Base-by-base conservation (phyloP, 1,140 invertebrate genomes). In the Macrobrachium nipponense region DNA sequence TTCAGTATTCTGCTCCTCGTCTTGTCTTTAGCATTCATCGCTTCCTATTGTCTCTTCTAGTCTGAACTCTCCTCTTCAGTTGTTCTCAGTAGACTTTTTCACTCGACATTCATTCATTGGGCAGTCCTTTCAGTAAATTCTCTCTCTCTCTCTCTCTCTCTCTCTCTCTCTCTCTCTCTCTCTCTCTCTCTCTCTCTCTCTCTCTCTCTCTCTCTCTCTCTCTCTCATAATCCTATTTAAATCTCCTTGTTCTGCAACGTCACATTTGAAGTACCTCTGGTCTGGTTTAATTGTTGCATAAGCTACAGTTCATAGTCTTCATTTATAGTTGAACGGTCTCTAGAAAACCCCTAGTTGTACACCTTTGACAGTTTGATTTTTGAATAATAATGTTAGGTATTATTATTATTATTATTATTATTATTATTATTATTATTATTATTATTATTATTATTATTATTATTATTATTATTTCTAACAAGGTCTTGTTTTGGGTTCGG, bases 81-180 rank as follows among this genome's bases (percentile, higher is more conserved):
- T n/a, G 3, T n/a, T 43, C 44, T 43, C 12, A 23, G 18, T n/a
- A n/a, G 23, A 12, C 73, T 51, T n/a, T 76, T 17, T 51, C 73
- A 27, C 44, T 43, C 17, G 23, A 2, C 12, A 43, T n/a, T 20
- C 73, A 1, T 18, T 12, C 44, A 18, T 51, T 43, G 27, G 23
- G 2, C 73, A n/a, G 18, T 14, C 73, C 17, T 12, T 36, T 43
- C 44, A 18, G n/a, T 43, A 43, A 14, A 17, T 44, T 59, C 44
- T 59, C 51, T 78, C 43, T 60, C 14, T 60, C 76, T 60, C 76
- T 59, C 44, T 51, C 73, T 76, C 36, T 76, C 73, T 11, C 20
- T 12, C 73, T 73, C 70, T 27, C 23, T 73, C 70, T 27, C 23
- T 59, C 44, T 59, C 51, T 78, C 43, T 60, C 14, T 60, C 76